These are phyloP conservation scores for Cynopterus sphinx DNA, from an alignment of 2,797 vertebrate genomes.

Conservation along the genomic window DNA sequence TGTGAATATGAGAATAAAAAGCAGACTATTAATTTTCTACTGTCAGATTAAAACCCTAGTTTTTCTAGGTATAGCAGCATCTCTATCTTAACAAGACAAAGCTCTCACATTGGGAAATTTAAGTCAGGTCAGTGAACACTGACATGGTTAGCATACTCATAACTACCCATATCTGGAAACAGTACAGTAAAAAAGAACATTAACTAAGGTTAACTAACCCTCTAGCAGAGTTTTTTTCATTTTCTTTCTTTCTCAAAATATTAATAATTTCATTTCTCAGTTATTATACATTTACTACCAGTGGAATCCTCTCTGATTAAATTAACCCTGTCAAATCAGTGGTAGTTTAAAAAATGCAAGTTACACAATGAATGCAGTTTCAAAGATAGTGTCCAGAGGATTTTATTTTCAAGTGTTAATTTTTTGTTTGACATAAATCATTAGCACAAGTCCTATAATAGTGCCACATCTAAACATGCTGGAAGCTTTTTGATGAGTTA, in stretches of 20 bases:
- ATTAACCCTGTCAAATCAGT: background rate
- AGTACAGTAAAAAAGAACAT: background rate
- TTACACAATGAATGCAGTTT: background rate
- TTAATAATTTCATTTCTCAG: constrained; percentile 22
- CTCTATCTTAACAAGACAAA: background rate
- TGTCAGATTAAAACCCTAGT: background rate
- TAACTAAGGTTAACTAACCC: background rate
- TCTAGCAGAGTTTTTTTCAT: background rate
- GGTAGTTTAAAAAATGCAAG: constrained; percentile 33
- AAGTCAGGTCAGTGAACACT: constrained; percentile 37
- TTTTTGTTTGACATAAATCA: constrained; percentile 47
- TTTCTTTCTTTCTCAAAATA: background rate
- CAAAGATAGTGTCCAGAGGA: background rate
- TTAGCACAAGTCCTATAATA: background rate
- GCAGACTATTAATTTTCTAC: background rate
- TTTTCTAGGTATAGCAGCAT: background rate
- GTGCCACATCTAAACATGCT: background rate
- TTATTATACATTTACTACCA: background rate
- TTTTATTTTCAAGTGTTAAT: constrained; percentile 39
- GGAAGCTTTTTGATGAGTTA: constrained; percentile 17
- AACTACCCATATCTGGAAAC: background rate
- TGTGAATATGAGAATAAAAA: background rate
- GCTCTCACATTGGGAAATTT: background rate
- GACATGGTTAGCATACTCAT: background rate
- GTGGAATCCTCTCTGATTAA: constrained; percentile 22